Evolutionary conservation across 1,140 invertebrate genomes (phyloP).

Genomic region (Zelostemma sp.): DNA sequence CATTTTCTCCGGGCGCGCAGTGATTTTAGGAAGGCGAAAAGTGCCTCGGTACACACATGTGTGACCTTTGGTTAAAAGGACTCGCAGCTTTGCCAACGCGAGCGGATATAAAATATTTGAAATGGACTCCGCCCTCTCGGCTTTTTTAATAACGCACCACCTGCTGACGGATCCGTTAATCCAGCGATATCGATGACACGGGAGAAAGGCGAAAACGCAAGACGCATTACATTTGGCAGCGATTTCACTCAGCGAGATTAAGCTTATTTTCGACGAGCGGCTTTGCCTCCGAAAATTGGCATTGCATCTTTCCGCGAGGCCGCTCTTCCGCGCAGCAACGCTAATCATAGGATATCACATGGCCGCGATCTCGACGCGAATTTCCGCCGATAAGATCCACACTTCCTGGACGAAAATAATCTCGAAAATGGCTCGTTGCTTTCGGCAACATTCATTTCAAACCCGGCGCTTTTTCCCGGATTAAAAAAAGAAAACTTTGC

Average conservation of each 20-base stretch:
- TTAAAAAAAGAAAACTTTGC: too few relatives aligned
- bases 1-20: not conserved
- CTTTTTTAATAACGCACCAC: constrained; percentile 27
- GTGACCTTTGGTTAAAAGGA: not conserved
- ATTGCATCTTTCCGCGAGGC: constrained; percentile 29
- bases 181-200: constrained; percentile 41
- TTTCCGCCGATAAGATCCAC: constrained; percentile 16
- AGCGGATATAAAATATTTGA: constrained; percentile 68
- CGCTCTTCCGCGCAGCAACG: constrained; percentile 11
- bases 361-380: constrained; percentile 22
- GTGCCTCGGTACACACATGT: not conserved
- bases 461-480: too few relatives aligned
- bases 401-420: constrained; percentile 14
- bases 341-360: constrained; percentile 36
- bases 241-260: constrained; percentile 68
- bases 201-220: constrained; percentile 34
- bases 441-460: too few relatives aligned
- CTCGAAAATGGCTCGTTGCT: constrained; percentile 5
- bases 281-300: constrained; percentile 57
- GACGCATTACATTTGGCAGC: constrained; percentile 47
- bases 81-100: constrained; percentile 41
- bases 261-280: constrained; percentile 64
- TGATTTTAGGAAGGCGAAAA: not conserved
- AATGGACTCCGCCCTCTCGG: constrained; percentile 35
- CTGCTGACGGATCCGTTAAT: constrained; percentile 38